Evolutionary conservation across 2,113 vertebrate genomes (phyloP), one percentile per base, ranked within the genome.

Genomic region (Mola mola): DNA sequence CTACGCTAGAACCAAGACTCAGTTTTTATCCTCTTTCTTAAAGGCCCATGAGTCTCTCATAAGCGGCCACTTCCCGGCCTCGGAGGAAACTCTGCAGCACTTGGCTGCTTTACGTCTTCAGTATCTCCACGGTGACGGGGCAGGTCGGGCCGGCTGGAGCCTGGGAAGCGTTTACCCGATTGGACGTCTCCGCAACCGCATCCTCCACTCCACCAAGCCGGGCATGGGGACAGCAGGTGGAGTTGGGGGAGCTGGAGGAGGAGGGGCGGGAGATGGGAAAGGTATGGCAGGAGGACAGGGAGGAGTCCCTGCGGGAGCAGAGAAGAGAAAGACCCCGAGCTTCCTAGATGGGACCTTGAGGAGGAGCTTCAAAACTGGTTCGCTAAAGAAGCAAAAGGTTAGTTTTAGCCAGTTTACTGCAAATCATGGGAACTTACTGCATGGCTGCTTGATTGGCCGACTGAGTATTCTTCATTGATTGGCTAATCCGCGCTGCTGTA

Each of bases 21-120:
- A 3, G 0, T 7, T 4, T 19, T 31, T 5, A 0, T 17, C 22
- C 5, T 51, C 12, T 15, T 41, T 44, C 52, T 3, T 60, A 63
- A 40, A 97, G 95, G 95, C 95, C 37, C 95, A 97, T 0, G 95
- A 97, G 87, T 94, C 94, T 81, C 89, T 96, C 51, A 94, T 96
- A 81, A 95, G 93, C 5, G 95, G 95, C 16, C 95, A 96, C 75
- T 97, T 97, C 74, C 95, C 95, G 0, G 95, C 92, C 8, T 93
- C 93, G 0, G 95, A 97, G 82, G 95, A 97, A 82, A 96, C 95
- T 0, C 75, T 97, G 65, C 95, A 96, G 88, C 94, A 94, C 65
- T 71, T 97, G 55, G 94, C 95, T 0, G 93, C 95, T 17, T 82
- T 97, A 17, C 92, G 95, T 8, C 90, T 97, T 15, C 95, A 96